Evolutionary conservation across 2,888 invertebrate species (phyloP).

Genomic region (Dermolepida albohirtum): DNA sequence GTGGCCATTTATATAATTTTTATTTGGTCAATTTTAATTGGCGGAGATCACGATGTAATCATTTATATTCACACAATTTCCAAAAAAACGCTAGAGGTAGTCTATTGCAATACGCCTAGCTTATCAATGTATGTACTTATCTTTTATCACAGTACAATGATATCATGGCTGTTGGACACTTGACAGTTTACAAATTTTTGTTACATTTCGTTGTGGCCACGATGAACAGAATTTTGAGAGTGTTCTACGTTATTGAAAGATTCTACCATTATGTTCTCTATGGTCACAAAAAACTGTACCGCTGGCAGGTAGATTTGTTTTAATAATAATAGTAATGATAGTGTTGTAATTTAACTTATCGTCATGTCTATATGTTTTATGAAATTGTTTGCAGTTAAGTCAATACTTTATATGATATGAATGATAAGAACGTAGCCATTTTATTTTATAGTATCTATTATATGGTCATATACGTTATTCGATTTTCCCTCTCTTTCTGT

Average conservation of each 20-base stretch:
- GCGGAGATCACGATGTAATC: no score
- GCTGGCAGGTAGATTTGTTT: conserved; percentile 20
- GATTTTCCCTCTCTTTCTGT: not conserved
- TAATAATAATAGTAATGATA: conserved; percentile 1
- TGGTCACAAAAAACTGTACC: conserved; percentile 45
- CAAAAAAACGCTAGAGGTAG: not conserved
- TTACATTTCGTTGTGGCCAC: conserved; percentile 13
- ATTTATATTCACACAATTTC: not conserved
- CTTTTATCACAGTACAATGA: conserved; percentile 26
- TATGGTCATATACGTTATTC: not conserved
- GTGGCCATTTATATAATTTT: no score
- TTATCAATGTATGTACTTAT: conserved; percentile 17
- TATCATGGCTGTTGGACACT: conserved; percentile 6
- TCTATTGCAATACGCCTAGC: no score
- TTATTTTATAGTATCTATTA: not conserved
- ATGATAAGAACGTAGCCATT: conserved; percentile 25
- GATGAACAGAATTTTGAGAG: conserved; percentile 28
- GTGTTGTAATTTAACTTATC: conserved; percentile 3
- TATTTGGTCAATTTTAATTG: no score
- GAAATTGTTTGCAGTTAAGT: conserved; percentile 19
- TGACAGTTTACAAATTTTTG: not conserved
- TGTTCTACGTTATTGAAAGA: conserved; percentile 37
- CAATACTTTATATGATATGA: not conserved
- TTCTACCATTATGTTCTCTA: conserved; percentile 44
- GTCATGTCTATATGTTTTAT: conserved; percentile 8